phyloP scores from a whole-genome alignment of 2,888 invertebrate species.

The Bibio marci region DNA sequence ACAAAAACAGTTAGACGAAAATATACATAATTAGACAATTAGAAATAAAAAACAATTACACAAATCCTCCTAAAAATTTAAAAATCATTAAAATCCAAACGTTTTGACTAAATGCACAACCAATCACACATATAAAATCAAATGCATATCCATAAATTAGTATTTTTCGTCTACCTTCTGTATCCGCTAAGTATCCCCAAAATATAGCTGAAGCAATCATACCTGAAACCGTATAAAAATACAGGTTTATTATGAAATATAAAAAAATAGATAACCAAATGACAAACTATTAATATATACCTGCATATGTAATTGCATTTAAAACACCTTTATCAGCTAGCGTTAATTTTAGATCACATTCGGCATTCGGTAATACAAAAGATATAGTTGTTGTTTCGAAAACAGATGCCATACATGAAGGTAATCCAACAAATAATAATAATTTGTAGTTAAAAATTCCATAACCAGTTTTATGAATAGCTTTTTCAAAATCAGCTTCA shows the following conservation, averaged over 20 bases:
- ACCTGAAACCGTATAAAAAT: slow-evolving; percentile 39
- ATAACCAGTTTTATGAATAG: slow-evolving; percentile 47
- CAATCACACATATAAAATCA: slow-evolving; percentile 43
- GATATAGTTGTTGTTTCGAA: slow-evolving; percentile 57
- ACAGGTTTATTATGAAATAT: too few species aligned
- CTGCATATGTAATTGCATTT: slow-evolving; percentile 53
- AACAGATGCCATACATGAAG: slow-evolving; percentile 47
- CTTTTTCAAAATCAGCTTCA: slow-evolving; percentile 48
- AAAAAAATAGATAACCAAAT: slow-evolving; percentile 1
- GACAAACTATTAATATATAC: slow-evolving; percentile 29
- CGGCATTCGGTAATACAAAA: slow-evolving; percentile 55
- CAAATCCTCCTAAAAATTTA: slow-evolving; percentile 55
- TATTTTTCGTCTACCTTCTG: slow-evolving; percentile 48
- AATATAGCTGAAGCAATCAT: slow-evolving; percentile 58
- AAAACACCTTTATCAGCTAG: slow-evolving; percentile 52
- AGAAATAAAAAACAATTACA: slow-evolving; percentile 35
- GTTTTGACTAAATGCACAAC: slow-evolving; percentile 45
- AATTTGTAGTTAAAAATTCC: slow-evolving; percentile 49
- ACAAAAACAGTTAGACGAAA: too few species aligned
- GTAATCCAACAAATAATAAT: slow-evolving; percentile 39
- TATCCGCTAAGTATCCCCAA: slow-evolving; percentile 66
- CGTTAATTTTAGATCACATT: slow-evolving; percentile 52
- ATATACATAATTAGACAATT: too few species aligned
- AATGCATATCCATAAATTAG: slow-evolving; percentile 46
- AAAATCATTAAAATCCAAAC: slow-evolving; percentile 47